Percentiles rank a stretch among this genome's conserved stretches.
Conservation (phyloP, 2,113 vertebrate species). For the Erinaceus europaeus region DNA sequence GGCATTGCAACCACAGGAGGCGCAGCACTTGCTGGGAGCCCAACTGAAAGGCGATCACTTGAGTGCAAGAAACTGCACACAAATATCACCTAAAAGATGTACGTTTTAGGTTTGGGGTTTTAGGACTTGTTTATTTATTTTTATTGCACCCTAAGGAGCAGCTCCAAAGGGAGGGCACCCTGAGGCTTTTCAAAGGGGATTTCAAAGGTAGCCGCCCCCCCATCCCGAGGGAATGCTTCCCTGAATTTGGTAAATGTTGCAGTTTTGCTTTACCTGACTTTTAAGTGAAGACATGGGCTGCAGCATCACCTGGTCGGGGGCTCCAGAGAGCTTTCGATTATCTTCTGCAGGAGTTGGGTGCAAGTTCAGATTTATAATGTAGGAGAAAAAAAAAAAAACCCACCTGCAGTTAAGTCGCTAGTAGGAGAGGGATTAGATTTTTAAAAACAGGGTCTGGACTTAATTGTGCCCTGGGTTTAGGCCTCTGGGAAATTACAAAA, state of each 20-base stretch:
- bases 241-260: not conserved
- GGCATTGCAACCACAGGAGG: too few relatives aligned
- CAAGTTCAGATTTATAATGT: conserved; percentile 49
- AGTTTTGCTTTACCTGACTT: not conserved
- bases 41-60: too few relatives aligned
- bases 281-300: rapidly evolving
- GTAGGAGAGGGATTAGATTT: conserved; percentile 82
- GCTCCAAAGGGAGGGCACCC: not conserved
- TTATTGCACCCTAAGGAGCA: not conserved
- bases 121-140: too few relatives aligned
- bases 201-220: too few relatives aligned
- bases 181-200: not conserved
- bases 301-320: not conserved
- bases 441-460: conserved; percentile 83
- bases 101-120: not conserved
- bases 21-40: too few relatives aligned
- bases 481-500: conserved; percentile 83
- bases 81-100: not conserved
- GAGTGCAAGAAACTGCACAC: not conserved
- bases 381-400: conserved; percentile 69
- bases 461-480: conserved; percentile 85
- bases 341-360: not conserved
- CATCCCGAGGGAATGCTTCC: not conserved
- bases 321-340: not conserved
- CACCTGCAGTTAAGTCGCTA: conserved; percentile 85